Conservation (phyloP, 2,113 vertebrate species). For the Oryzias woworae region DNA sequence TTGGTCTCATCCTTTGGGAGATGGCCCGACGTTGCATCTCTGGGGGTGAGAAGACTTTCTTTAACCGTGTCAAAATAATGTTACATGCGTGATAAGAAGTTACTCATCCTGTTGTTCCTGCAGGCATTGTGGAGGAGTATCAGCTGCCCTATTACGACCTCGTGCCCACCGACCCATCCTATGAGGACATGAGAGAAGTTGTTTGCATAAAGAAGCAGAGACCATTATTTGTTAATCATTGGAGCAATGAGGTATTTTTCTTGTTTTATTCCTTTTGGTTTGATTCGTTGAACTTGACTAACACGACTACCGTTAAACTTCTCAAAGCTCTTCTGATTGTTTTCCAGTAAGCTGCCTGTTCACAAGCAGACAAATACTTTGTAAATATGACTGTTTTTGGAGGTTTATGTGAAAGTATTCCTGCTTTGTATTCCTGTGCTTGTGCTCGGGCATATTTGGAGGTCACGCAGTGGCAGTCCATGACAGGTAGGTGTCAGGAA, state of each 20-base stretch:
- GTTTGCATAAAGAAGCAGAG: constrained; percentile 92
- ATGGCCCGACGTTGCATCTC: constrained; percentile 90
- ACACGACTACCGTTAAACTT: too few relatives aligned
- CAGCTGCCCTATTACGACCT: constrained; percentile 94
- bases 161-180: constrained; percentile 91
- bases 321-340: too few relatives aligned
- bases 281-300: background rate
- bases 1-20: constrained; percentile 97
- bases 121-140: constrained; percentile 95
- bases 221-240: constrained; percentile 92
- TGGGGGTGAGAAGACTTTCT: constrained; percentile 80
- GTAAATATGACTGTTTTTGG: too few relatives aligned
- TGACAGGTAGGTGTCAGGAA: too few relatives aligned
- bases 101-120: constrained; percentile 5
- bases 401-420: too few relatives aligned
- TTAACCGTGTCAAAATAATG: background rate
- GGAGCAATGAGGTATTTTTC: constrained; percentile 88
- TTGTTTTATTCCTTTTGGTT: background rate
- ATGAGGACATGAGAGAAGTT: constrained; percentile 94
- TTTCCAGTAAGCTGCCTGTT: too few relatives aligned
- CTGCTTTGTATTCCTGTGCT: too few relatives aligned
- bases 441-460: too few relatives aligned
- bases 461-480: too few relatives aligned
- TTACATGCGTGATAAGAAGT: background rate
- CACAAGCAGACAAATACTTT: too few relatives aligned